Evolutionary conservation across 2,797 vertebrate species (phyloP).

Genomic region (Novumbra hubbsi): DNA sequence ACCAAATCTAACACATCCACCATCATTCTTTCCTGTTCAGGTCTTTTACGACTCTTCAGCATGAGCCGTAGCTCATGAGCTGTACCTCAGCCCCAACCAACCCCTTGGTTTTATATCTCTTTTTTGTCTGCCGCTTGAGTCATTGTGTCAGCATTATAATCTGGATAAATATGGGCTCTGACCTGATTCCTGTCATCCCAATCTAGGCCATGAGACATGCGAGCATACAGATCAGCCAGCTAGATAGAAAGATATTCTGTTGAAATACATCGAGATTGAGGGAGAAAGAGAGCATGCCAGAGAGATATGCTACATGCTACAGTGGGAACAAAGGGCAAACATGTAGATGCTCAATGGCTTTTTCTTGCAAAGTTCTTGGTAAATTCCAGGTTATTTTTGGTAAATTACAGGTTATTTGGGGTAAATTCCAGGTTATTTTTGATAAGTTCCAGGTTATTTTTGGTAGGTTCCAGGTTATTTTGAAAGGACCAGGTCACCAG

Average conservation of each 20-base stretch:
- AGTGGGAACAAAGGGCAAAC: too few species aligned
- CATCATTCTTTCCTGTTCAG: neutral
- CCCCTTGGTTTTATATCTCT: neutral
- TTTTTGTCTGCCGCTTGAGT: neutral
- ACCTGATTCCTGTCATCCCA: slow-evolving; percentile 27
- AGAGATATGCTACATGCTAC: neutral
- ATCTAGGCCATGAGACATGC: slow-evolving; percentile 10
- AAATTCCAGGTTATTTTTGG: too few species aligned
- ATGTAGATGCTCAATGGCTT: too few species aligned
- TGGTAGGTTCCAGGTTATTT: too few species aligned
- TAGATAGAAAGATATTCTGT: neutral
- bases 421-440: too few species aligned
- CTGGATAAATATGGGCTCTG: slow-evolving; percentile 19
- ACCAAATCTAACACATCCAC: neutral
- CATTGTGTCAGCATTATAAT: slow-evolving; percentile 18
- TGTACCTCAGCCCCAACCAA: neutral
- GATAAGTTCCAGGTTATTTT: too few species aligned
- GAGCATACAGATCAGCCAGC: neutral
- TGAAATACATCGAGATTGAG: neutral
- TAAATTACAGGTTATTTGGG: too few species aligned
- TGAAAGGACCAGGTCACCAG: too few species aligned
- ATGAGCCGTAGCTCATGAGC: neutral
- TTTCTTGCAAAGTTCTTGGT: too few species aligned
- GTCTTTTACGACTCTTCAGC: neutral
- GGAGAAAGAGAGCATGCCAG: neutral